Conservation (phyloP, 2,797 vertebrate species). For the Limnodromus scolopaceus region DNA sequence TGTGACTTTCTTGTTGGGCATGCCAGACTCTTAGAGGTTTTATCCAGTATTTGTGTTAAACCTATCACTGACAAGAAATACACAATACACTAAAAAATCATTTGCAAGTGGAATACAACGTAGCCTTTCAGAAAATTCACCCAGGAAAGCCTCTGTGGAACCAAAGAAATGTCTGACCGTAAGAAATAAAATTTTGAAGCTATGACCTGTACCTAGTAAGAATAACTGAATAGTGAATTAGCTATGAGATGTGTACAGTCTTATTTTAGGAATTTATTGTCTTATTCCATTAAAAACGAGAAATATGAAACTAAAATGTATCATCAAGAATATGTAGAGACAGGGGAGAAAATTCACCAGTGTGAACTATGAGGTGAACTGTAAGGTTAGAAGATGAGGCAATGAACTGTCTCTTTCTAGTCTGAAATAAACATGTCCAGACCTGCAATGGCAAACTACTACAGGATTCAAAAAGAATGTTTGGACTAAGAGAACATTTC, state of each 20-base stretch:
- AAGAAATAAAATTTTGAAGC: background rate
- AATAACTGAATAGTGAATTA: background rate
- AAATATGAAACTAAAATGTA: background rate
- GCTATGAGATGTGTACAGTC: background rate
- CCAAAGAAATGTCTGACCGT: background rate
- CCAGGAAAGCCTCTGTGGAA: background rate
- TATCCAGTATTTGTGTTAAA: background rate
- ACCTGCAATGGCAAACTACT: conserved; percentile 11
- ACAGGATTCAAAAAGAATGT: conserved; percentile 26
- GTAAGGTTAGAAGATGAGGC: background rate
- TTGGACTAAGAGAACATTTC: conserved; percentile 5
- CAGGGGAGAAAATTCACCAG: background rate
- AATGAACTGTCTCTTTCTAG: background rate
- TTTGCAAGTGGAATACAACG: background rate
- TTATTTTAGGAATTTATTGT: background rate
- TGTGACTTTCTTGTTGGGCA: background rate
- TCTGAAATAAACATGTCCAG: conserved; percentile 6
- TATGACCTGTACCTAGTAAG: background rate
- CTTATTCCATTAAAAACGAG: background rate
- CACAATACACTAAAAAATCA: background rate
- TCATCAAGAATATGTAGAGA: background rate
- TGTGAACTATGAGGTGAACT: background rate
- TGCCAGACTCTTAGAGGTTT: background rate
- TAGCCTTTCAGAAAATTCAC: background rate
- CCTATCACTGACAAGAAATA: background rate